Evolutionary conservation across 2,113 vertebrate species (phyloP), one percentile per base, ranked within the genome.

Genomic region (Smithornis capensis): DNA sequence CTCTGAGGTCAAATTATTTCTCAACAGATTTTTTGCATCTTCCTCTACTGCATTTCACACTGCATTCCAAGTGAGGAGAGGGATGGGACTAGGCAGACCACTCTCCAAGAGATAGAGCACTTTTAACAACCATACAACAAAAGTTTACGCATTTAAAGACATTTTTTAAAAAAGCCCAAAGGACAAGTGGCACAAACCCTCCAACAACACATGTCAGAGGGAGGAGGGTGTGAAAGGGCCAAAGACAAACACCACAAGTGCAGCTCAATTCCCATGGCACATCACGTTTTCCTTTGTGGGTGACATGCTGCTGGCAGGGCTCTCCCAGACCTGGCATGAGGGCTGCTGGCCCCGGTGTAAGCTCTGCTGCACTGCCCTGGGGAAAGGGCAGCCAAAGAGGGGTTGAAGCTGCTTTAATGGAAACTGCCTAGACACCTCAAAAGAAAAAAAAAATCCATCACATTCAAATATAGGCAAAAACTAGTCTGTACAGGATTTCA

Each of bases 61-160:
- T 80, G 82, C 42, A 38, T 80, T 85, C 42, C 55, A 81, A 5
- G 29, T 31, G 45, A 92, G 67, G 24, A 73, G 82, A 55, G 29
- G 1, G 2, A 73, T 35, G 35, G 42, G 87, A 38, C 35, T 9
- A 56, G 13, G 59, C 33, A 68, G 45, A 83, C 7, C 45, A n/a
- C 21, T 63, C 16, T 56, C 15, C 6, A 50, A 42, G 45, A 90
- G 11, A 63, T 8, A 71, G 21, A 64, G 18, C 7, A 17, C 31
- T 79, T 90, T 79, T 42, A 91, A 80, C 44, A 33, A 49, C 19
- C 45, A 57, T 4, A 2, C 29, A 25, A 31, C 31, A 8, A 75
- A 67, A 63, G 35, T 7, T 1, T 6, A 23, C 0, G 1, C 0
- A 0, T 64, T 87, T 84, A 29, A 60, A 91, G 47, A 24, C 0